A percentile compares a stretch with the other conserved stretches of the same genome.
Conservation (phyloP, 2,888 invertebrate species). For the Drosophila dives region DNA sequence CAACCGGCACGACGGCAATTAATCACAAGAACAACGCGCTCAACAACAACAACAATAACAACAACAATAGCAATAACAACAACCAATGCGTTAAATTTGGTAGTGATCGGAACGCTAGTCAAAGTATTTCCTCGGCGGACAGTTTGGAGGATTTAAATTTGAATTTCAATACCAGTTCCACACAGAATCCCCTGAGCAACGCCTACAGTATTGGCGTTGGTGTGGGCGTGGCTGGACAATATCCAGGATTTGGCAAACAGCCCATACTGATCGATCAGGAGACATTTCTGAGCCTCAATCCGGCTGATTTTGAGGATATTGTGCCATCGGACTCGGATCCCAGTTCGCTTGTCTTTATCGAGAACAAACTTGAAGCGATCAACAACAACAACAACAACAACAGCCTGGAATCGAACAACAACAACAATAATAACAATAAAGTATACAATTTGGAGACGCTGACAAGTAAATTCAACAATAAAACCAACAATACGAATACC, state of each 20-base stretch:
- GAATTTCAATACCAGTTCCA: slow-evolving; percentile 78
- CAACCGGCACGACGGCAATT: slow-evolving; percentile 64
- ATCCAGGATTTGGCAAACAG: slow-evolving; percentile 76
- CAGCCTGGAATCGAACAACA: slow-evolving; percentile 62
- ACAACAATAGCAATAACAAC: slow-evolving; percentile 55
- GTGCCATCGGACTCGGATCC: slow-evolving; percentile 83
- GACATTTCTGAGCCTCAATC: slow-evolving; percentile 85
- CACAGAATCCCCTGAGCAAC: slow-evolving; percentile 71
- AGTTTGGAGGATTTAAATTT: slow-evolving; percentile 84
- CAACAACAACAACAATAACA: slow-evolving; percentile 61
- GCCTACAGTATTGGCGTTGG: slow-evolving; percentile 74
- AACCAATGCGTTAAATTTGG: slow-evolving; percentile 68
- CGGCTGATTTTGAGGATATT: slow-evolving; percentile 84
- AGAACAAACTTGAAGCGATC: slow-evolving; percentile 80
- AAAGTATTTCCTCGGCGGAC: slow-evolving; percentile 77
- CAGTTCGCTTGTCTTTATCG: slow-evolving; percentile 83
- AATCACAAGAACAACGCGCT: slow-evolving; percentile 55
- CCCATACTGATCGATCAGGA: slow-evolving; percentile 84
- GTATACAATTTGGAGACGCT: slow-evolving; percentile 82
- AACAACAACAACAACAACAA: slow-evolving; percentile 66
- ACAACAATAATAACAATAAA: slow-evolving; percentile 75
- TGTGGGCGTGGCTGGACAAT: slow-evolving; percentile 41
- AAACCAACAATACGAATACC: slow-evolving; percentile 83
- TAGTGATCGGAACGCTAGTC: slow-evolving; percentile 75
- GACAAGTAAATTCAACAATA: slow-evolving; percentile 83